phyloP scores from a whole-genome alignment of 2,888 invertebrate genomes.

The Nomada hirtipes region DNA sequence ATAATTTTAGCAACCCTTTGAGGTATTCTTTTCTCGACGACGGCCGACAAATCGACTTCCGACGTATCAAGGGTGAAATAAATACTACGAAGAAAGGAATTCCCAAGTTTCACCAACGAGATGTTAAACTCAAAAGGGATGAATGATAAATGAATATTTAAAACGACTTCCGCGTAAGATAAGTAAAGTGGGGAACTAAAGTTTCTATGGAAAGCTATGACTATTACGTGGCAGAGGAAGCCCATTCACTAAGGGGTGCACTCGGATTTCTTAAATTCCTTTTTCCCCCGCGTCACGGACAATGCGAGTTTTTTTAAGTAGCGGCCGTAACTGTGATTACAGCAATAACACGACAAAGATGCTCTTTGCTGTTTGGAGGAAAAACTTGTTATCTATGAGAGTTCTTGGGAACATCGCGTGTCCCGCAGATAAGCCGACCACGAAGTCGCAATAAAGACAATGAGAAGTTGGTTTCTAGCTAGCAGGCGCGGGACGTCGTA shows the following conservation, averaged over 20 bases:
- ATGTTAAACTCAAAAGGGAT: neutral
- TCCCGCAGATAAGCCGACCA: constrained; percentile 64
- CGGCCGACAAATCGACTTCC: too few species aligned
- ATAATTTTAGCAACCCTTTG: too few species aligned
- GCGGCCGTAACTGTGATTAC: constrained; percentile 22
- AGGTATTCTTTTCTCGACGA: too few species aligned
- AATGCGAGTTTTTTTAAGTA: constrained; percentile 31
- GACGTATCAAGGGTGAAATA: too few species aligned
- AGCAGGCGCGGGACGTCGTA: constrained; percentile 13
- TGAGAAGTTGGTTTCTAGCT: constrained; percentile 39
- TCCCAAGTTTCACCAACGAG: neutral
- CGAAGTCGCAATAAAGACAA: constrained; percentile 64
- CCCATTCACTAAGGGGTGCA: neutral
- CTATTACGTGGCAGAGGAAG: neutral
- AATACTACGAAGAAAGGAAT: too few species aligned
- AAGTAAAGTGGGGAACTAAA: neutral
- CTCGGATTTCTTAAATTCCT: constrained; percentile 1
- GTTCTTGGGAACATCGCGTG: constrained; percentile 67
- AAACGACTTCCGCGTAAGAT: neutral
- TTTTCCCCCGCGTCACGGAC: neutral
- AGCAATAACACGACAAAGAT: constrained; percentile 32
- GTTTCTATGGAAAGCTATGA: neutral
- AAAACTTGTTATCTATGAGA: constrained; percentile 61
- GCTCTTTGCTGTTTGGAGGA: constrained; percentile 36
- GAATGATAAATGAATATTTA: neutral